Evolutionary conservation across 2,888 invertebrate genomes (phyloP), one percentile per base, ranked within the genome.

Genomic region (Netelia fuscicornis): DNA sequence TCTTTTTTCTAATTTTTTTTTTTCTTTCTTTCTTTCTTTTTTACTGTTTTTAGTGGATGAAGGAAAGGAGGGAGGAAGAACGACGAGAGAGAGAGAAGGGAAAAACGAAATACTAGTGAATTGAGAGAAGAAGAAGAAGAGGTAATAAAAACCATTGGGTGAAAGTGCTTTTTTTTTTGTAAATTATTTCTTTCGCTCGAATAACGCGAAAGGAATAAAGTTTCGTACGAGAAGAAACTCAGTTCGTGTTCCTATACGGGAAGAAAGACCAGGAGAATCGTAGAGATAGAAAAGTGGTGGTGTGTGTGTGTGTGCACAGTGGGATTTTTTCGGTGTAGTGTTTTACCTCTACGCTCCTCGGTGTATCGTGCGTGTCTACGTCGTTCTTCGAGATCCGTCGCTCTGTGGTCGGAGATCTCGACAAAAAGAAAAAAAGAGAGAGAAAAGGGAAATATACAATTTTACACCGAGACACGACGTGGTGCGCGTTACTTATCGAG

Each of bases 61-160:
- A 80, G 79, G 70, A 44, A 65, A 75, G 67, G 81, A 81, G 81
- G 60, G 60, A 48, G 81, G 75, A 74, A 72, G 68, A 75, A 67
- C 78, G 67, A 80, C 80, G 75, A 56, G 79, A 71, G 79, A 71
- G 71, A 78, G 78, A 79, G 80, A 83, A 77, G 56, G 71, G 52
- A 79, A 75, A 77, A 68, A 76, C 74, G 44, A 62, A 62, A 76
- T 58, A 67, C 52, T 52, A 62, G 58, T 62, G 30, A 67, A 81
- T 67, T 65, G 64, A 81, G 56, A 70, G 37, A 42, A 52, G 58
- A 60, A 52, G 58, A 60, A 30, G 58, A 71, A 52, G 64, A 60
- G 17, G 58, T 44, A 13, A 23, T 48, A 44, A 37, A 25, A 17
- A 20, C 25, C 44, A 71, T 48, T 48, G 48, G 48, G 74, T 44